phyloP scores from a whole-genome alignment of 2,888 invertebrate species.

The Lamellibrachia satsuma region DNA sequence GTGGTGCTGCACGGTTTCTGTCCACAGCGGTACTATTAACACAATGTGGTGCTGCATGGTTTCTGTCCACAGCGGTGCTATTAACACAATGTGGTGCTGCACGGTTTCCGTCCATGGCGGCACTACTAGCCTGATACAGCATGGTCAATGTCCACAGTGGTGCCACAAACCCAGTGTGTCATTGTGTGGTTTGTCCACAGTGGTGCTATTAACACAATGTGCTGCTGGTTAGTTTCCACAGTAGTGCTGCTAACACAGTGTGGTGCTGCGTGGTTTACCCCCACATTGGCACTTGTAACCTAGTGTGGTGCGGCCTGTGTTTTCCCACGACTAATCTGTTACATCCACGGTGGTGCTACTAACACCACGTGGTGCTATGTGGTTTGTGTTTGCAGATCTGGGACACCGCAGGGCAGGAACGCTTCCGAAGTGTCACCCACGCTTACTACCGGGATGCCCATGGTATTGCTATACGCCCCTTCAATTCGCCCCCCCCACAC shows the following conservation, averaged over 20 bases:
- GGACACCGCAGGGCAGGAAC: constrained; percentile 47
- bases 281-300: neutral
- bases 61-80: neutral
- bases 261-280: neutral
- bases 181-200: neutral
- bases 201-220: neutral
- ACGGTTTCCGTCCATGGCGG: neutral
- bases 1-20: neutral
- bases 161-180: neutral
- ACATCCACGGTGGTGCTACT: neutral
- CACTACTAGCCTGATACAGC: neutral
- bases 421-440: constrained; percentile 44
- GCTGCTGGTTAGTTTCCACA: neutral
- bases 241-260: neutral
- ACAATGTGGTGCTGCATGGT: neutral
- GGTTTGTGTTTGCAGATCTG: constrained; percentile 39
- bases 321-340: neutral
- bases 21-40: neutral
- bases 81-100: neutral
- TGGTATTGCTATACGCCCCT: constrained; percentile 34
- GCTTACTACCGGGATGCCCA: constrained; percentile 47
- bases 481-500: neutral
- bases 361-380: neutral
- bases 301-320: neutral
- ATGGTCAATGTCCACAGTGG: neutral